Percentiles rank a stretch among this genome's conserved stretches.
Conservation (phyloP, 2,113 vertebrate species). For the Blennius ocellaris region DNA sequence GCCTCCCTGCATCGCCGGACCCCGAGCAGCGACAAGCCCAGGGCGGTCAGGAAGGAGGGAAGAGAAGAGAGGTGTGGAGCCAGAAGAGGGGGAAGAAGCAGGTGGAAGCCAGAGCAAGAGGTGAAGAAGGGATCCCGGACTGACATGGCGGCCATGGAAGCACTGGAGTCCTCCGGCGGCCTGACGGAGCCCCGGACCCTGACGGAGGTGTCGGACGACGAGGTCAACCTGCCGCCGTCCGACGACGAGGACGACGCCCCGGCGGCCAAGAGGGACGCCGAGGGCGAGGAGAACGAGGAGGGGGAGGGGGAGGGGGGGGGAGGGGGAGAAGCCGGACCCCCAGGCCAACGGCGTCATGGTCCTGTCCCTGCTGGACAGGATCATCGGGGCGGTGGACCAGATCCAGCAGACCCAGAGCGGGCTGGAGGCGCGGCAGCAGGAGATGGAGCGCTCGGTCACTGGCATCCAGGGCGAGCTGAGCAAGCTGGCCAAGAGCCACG, state of each 20-base stretch:
- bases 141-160: slow-evolving; percentile 77
- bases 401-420: slow-evolving; percentile 96
- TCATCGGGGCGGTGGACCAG: slow-evolving; percentile 97
- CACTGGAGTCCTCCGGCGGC: slow-evolving; percentile 70
- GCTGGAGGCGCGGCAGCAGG: slow-evolving; percentile 93
- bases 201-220: slow-evolving; percentile 83
- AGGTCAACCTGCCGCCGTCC: slow-evolving; percentile 76
- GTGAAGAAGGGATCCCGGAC: slow-evolving; percentile 33
- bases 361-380: slow-evolving; percentile 96
- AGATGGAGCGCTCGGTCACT: slow-evolving; percentile 94
- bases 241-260: slow-evolving; percentile 78
- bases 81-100: slow-evolving; percentile 35
- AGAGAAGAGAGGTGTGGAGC: slow-evolving; percentile 25
- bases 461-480: slow-evolving; percentile 93
- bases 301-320: no score
- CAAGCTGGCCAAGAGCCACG: slow-evolving; percentile 93
- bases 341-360: slow-evolving; percentile 94
- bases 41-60: slow-evolving; percentile 25
- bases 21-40: no score
- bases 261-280: slow-evolving; percentile 52
- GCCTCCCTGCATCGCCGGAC: no score
- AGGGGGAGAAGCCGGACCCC: slow-evolving; percentile 56
- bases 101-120: slow-evolving; percentile 32
- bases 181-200: slow-evolving; percentile 72
- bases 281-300: no score